phyloP scores from a whole-genome alignment of 2,113 vertebrate species.

The Dicerorhinus sumatrensis region DNA sequence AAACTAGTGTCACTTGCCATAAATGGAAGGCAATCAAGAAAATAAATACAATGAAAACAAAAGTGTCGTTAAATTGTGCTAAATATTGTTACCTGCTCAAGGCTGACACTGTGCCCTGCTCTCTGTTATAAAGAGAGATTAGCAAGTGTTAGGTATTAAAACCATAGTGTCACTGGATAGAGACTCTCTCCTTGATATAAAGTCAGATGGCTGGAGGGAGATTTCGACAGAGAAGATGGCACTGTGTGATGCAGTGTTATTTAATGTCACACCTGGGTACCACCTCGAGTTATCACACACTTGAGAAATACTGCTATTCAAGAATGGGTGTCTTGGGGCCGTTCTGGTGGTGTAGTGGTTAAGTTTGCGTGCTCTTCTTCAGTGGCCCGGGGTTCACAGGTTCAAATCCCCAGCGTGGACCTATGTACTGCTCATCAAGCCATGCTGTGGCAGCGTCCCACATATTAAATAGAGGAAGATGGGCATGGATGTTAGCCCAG shows the following conservation, averaged over 20 bases:
- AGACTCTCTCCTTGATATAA: not conserved
- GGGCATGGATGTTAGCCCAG: no score
- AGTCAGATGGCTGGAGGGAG: not conserved
- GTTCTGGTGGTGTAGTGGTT: no score
- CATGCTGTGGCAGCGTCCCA: no score
- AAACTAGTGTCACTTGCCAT: not conserved
- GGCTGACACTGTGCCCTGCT: not conserved
- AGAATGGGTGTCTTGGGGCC: not conserved
- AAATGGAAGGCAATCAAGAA: not conserved
- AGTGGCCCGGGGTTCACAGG: no score
- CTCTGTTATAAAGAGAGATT: not conserved
- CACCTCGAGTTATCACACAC: not conserved
- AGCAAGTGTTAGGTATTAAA: not conserved
- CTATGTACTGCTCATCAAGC: no score
- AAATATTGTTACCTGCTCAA: not conserved
- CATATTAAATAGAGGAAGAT: no score
- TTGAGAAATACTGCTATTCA: not conserved
- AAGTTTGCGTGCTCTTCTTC: no score
- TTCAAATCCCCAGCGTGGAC: no score
- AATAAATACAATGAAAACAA: not conserved
- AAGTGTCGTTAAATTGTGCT: not conserved
- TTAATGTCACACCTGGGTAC: not conserved
- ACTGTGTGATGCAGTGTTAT: accelerated
- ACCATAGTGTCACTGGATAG: not conserved
- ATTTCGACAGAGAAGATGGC: not conserved